These are phyloP conservation scores for Asteroscopus sphinx DNA, from an alignment of 2,888 invertebrate genomes.

Conservation along the genomic window DNA sequence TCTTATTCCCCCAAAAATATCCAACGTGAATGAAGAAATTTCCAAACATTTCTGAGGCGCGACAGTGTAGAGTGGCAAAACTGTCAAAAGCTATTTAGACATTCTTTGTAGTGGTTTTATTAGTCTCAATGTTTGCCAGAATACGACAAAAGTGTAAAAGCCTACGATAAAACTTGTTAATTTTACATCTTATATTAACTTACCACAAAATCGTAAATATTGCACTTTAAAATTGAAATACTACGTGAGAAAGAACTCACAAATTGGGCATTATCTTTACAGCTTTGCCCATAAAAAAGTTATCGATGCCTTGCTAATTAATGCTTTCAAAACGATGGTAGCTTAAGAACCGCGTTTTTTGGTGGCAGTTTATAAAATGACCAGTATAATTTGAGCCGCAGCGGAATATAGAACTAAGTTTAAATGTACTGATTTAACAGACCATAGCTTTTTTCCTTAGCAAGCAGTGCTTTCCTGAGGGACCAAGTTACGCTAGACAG, in stretches of 20 bases:
- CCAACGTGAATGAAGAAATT: too few species aligned
- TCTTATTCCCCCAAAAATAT: too few species aligned
- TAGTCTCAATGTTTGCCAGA: too few species aligned
- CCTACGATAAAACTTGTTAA: neutral
- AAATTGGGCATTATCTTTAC: conserved; percentile 42
- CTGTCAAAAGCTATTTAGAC: too few species aligned
- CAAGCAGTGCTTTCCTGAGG: conserved; percentile 7
- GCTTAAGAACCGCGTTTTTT: conserved; percentile 23
- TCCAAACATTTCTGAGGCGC: too few species aligned
- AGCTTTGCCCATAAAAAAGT: conserved; percentile 35
- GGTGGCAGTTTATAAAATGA: conserved; percentile 7
- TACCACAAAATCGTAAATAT: conserved; percentile 10
- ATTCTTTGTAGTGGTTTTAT: too few species aligned
- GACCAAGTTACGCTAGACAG: conserved; percentile 4
- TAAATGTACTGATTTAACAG: conserved; percentile 1
- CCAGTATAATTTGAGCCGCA: neutral
- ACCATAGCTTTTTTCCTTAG: neutral
- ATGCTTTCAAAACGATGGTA: conserved; percentile 32
- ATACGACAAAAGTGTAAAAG: too few species aligned
- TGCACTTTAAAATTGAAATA: conserved; percentile 29
- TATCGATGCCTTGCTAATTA: conserved; percentile 51
- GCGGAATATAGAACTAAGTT: neutral
- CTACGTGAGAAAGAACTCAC: conserved; percentile 36
- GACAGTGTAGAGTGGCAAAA: too few species aligned
- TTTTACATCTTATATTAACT: conserved; percentile 18